Conservation (phyloP, 2,113 vertebrate genomes). For the Thymallus thymallus region DNA sequence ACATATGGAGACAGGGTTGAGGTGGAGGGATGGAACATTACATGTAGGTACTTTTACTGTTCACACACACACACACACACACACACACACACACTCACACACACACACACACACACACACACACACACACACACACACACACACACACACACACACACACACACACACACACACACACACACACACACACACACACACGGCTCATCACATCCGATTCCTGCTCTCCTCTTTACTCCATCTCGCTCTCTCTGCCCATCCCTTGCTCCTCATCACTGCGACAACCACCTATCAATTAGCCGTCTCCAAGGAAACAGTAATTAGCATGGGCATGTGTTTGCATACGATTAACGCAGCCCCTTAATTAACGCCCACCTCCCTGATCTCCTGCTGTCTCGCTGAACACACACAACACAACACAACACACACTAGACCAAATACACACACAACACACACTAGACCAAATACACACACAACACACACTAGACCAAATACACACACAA, state of each 20-base stretch:
- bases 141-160: conserved; percentile 15
- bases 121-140: not conserved
- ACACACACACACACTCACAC: conserved; percentile 7
- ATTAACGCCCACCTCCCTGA: conserved; percentile 67
- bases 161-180: not conserved
- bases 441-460: conserved; percentile 25
- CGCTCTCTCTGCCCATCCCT: not conserved
- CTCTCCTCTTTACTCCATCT: conserved; percentile 24
- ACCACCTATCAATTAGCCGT: conserved; percentile 70
- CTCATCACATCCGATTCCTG: conserved; percentile 23
- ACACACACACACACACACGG: not conserved
- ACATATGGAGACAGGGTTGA: not conserved
- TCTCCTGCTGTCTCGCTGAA: conserved; percentile 58
- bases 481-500: not conserved
- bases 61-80: not conserved
- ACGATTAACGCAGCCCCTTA: conserved; percentile 67
- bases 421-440: too few species aligned
- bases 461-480: conserved; percentile 9
- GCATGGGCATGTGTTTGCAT: conserved; percentile 70
- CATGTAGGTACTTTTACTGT: not conserved
- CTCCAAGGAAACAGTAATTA: conserved; percentile 73
- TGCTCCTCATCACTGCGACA: conserved; percentile 52
- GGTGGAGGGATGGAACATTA: conserved; percentile 3
- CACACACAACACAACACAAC: too few species aligned
- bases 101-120: conserved; percentile 7